A percentile compares a stretch with the other conserved stretches of the same genome.
These are phyloP conservation scores for Lasioglossum leucozonium DNA, from an alignment of 2,888 invertebrate species.

Conservation along the genomic window DNA sequence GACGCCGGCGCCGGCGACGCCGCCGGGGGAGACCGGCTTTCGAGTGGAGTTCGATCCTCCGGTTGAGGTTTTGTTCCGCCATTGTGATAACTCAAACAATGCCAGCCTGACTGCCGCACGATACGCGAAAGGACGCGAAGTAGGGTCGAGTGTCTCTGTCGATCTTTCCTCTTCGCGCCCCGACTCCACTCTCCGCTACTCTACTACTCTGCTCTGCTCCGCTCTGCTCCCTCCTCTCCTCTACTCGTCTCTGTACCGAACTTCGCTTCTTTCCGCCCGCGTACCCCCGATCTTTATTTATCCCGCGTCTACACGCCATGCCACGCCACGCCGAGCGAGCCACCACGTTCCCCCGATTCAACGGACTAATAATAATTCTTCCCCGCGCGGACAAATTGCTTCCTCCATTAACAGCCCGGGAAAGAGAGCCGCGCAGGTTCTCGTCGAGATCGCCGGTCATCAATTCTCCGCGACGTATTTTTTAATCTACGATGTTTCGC, in stretches of 20 bases:
- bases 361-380: slow-evolving; percentile 8
- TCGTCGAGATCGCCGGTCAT: neutral
- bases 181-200: neutral
- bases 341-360: neutral
- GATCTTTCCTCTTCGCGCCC: slow-evolving; percentile 42
- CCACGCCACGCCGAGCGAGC: neutral
- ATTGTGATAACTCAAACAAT: slow-evolving; percentile 82
- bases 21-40: slow-evolving; percentile 52
- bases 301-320: neutral
- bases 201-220: neutral
- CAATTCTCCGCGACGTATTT: slow-evolving; percentile 7
- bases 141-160: slow-evolving; percentile 59
- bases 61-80: slow-evolving; percentile 78
- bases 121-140: slow-evolving; percentile 64
- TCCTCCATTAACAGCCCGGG: slow-evolving; percentile 16
- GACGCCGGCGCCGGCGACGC: slow-evolving; percentile 21
- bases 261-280: neutral
- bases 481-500: neutral
- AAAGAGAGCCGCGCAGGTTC: neutral
- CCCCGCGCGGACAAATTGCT: slow-evolving; percentile 10
- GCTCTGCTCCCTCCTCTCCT: no score
- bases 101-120: slow-evolving; percentile 64
- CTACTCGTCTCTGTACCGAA: neutral
- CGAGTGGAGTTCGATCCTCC: slow-evolving; percentile 76
- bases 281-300: neutral